A percentile compares a stretch with the other conserved stretches of the same genome.
Evolutionary conservation across 2,888 invertebrate species (phyloP).

Genomic region (Colletes collaris): DNA sequence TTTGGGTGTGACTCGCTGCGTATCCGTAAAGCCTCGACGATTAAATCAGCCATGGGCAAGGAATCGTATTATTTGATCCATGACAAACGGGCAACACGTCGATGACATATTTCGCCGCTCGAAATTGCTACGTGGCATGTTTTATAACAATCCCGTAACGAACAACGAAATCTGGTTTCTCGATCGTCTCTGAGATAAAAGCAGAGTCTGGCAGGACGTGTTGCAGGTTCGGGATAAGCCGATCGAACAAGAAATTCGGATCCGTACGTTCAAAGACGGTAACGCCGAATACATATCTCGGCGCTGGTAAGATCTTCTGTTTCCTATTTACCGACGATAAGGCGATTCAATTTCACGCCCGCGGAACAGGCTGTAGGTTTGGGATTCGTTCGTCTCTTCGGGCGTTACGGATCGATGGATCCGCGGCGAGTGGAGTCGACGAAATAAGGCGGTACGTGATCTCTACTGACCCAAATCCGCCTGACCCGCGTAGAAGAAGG

Average conservation of each 20-base stretch:
- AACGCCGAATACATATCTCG: not conserved
- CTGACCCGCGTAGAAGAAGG: conserved; percentile 30
- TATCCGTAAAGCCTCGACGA: too few relatives aligned
- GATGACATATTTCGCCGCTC: not conserved
- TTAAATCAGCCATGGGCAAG: too few relatives aligned
- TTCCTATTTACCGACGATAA: conserved; percentile 50
- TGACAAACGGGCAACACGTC: not conserved
- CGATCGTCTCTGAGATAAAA: not conserved
- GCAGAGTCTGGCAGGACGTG: not conserved
- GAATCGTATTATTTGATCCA: too few relatives aligned
- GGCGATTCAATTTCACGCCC: conserved; percentile 61
- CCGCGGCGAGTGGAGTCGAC: not conserved
- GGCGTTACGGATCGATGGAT: conserved; percentile 3
- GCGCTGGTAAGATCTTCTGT: conserved; percentile 18
- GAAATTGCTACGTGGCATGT: not conserved
- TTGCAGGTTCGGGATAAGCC: not conserved
- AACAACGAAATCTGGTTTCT: conserved; percentile 5
- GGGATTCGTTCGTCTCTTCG: conserved; percentile 11
- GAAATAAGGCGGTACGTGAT: conserved; percentile 22
- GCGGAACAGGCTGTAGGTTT: conserved; percentile 28
- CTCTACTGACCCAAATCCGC: conserved; percentile 67
- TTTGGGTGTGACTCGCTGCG: too few relatives aligned
- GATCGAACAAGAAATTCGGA: conserved; percentile 8
- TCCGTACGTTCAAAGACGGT: not conserved
- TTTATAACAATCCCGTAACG: conserved; percentile 2